Base-by-base conservation (phyloP, 2,113 vertebrate genomes). In the Aspidoscelis tigris region DNA sequence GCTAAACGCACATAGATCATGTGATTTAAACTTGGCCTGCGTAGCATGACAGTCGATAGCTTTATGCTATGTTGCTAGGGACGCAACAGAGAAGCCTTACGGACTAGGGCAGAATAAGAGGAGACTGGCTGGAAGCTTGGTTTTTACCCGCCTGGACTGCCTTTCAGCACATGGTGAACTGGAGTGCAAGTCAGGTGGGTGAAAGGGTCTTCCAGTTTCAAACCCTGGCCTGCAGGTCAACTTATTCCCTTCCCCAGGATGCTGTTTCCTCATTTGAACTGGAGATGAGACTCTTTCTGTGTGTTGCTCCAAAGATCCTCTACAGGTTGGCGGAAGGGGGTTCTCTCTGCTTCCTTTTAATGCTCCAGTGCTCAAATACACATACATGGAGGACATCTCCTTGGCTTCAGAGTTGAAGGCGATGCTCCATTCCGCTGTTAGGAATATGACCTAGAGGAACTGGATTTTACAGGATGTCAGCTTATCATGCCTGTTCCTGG, bases 11-110 rank as follows among this genome's bases (percentile, higher is more conserved):
- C 44, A n/a, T 1, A 22, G 69, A 72, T 82, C 2, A 0, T 11
- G 76, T 75, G 88, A 77, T 93, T 92, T 50, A 1, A 84, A 82
- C 86, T 68, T 89, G 84, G 80, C 87, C 90, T 0, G 0, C 89
- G 78, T 83, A 72, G 64, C 64, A 76, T 66, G 24, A 22, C 50
- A 85, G 88, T 33, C 73, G 84, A 24, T 72, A 7, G 47, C 3
- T 58, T 81, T 43, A 69, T 33, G 69, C 79, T 2, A 68, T 81
- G 0, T 0, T 47, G 81, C 81, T 1, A 1, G 81, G 1, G 33
- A 83, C 33, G 2, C 47, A 50, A 6, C 47, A 50, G 47, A 9
- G 47, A 50, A 9, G 47, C 58, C 14, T 14, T 61, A 18, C 4
- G 14, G 58, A 61, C 14, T 16, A 61, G 12, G 58, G 47, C 47